Base-by-base conservation (phyloP, 2,888 invertebrate genomes). In the Anticlea derivata region DNA sequence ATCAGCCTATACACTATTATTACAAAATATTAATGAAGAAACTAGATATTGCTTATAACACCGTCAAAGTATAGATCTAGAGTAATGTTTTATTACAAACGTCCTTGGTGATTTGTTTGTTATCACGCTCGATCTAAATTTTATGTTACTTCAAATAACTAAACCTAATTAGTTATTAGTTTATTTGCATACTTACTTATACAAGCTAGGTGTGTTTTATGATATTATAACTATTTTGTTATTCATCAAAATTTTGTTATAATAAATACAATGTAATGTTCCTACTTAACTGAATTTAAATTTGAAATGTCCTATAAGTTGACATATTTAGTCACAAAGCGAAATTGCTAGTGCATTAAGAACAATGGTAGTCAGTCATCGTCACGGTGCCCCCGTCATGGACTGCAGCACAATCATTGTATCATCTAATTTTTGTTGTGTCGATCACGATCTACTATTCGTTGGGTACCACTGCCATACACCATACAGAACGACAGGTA, bases 1-100 rank as follows among this genome's bases (percentile, higher is more conserved):
- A 93, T 67, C 92, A 92, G 65, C 92, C 92, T 39, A 87, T 93
- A 41, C 87, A 93, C 79, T 93, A 93, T 75, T 94, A 93, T 69
- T 92, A 92, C 64, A 91, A 90, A 81, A 81, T 92, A 65, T 71
- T 93, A 31, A 60, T 89, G 64, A 91, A 86, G 66, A 91, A 90
- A 57, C 64, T 91, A 7, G 88, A 88, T 55, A 55, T 85, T 45
- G 85, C 83, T 22, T 78, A 80, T 39, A 81, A 70, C 63, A 68
- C 73, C 44, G 74, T 79, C 11, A 88, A 84, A 82, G 73, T 79
- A 52, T 85, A 62, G 29, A 27, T 5, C 23, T 17, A 17, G n/a
- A n/a, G 17, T 17, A 3, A 43, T 23, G 22, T 45, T 50, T 11
- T 23, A 34, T 26, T 11, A 26, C 45, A 17, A 35, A 20, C 46